A percentile compares a stretch with the other conserved stretches of the same genome.
Conservation (phyloP, 2,113 vertebrate genomes). For the Myotis brandtii region DNA sequence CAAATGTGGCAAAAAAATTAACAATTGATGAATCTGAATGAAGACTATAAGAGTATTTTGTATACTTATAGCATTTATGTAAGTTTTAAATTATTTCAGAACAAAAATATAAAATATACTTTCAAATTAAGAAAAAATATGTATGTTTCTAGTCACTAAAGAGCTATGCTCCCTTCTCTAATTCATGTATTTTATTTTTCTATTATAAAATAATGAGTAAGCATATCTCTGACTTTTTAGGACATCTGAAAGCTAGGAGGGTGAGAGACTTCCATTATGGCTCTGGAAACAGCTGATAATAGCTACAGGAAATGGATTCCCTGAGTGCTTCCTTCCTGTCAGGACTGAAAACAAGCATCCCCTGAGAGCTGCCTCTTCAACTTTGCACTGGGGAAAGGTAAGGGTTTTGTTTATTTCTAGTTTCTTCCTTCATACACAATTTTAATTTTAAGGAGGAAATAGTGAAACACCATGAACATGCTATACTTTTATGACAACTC, state of each 20-base stretch:
- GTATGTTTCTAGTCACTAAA: constrained; percentile 84
- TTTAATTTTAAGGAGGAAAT: constrained; percentile 18
- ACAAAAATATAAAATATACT: neutral
- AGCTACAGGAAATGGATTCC: neutral
- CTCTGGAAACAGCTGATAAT: neutral
- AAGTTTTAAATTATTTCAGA: constrained; percentile 35
- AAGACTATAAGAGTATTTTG: neutral
- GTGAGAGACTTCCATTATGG: neutral
- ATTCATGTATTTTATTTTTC: constrained; percentile 83
- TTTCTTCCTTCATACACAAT: neutral
- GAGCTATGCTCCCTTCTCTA: constrained; percentile 82
- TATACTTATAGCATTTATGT: neutral
- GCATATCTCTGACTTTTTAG: neutral
- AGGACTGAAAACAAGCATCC: neutral
- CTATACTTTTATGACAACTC: neutral
- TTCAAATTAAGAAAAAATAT: constrained; percentile 80
- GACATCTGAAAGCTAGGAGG: neutral
- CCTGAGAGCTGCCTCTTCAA: neutral
- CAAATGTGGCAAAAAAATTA: neutral
- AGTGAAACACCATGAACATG: neutral
- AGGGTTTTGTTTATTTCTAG: constrained; percentile 9
- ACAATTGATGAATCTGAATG: neutral
- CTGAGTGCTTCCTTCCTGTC: neutral
- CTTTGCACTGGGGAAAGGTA: neutral
- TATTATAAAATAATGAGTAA: constrained; percentile 43